phyloP scores from a whole-genome alignment of 2,113 vertebrate genomes.

The Synodontis membranacea region DNA sequence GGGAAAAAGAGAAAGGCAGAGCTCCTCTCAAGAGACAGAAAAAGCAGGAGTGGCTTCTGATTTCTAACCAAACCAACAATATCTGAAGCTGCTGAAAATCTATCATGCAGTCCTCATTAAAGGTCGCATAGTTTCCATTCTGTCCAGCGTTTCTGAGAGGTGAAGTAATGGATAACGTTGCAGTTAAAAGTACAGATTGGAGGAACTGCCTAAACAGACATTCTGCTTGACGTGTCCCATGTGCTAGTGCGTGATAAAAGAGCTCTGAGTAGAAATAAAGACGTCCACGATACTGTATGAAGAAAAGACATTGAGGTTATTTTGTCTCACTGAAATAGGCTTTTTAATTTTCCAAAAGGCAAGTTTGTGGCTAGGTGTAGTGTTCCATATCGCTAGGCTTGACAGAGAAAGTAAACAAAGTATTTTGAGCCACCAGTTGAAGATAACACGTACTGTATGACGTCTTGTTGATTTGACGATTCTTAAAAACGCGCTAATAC shows the following conservation, averaged over 20 bases:
- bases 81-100: not conserved
- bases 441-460: not conserved
- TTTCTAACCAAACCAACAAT: not conserved
- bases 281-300: not conserved
- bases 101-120: not conserved
- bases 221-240: not conserved
- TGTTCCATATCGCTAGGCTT: not conserved
- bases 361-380: not conserved
- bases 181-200: conserved; percentile 5
- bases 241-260: not conserved
- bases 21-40: not conserved
- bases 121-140: not conserved
- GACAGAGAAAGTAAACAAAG: not conserved
- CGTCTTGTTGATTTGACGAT: not conserved
- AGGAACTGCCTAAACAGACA: conserved; percentile 1
- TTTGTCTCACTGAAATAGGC: not conserved
- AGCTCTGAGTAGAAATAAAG: not conserved
- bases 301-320: not conserved
- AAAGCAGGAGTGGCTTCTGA: not conserved
- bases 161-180: conserved; percentile 3
- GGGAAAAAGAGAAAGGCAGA: too few relatives aligned
- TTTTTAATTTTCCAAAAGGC: too few relatives aligned
- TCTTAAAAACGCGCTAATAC: not conserved
- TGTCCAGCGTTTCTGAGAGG: not conserved
- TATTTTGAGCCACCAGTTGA: not conserved